Evolutionary conservation across 2,113 vertebrate genomes (phyloP).

Genomic region (Dicaeum eximium): DNA sequence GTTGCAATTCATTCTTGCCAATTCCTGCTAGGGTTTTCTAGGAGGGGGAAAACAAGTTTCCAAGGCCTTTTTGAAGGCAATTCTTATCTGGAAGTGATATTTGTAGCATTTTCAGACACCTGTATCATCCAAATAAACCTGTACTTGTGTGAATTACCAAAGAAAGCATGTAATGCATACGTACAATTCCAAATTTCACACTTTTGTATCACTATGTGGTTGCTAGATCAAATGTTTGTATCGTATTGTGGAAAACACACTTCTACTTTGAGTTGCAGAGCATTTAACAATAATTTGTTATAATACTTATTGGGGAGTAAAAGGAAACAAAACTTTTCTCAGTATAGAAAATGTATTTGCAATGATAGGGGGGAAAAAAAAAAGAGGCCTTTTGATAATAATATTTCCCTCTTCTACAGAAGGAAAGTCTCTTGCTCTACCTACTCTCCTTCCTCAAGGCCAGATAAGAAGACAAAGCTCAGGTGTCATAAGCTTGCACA

Average conservation of each 20-base stretch:
- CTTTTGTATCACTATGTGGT: neutral
- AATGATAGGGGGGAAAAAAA: accelerated
- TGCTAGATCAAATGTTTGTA: neutral
- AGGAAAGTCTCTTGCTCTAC: neutral
- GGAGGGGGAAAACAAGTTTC: neutral
- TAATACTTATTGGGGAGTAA: neutral
- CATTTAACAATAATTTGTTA: neutral
- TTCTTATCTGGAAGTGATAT: neutral
- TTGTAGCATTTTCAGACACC: neutral
- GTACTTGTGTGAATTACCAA: neutral
- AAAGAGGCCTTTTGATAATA: neutral
- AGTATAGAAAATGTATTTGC: neutral
- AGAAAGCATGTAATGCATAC: accelerated
- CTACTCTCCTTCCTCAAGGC: neutral
- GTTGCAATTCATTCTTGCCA: neutral
- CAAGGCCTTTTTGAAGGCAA: neutral
- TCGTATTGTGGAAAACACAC: neutral
- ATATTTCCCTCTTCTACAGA: neutral
- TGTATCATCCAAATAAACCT: neutral
- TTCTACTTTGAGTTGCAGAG: neutral
- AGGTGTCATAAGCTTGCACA: neutral
- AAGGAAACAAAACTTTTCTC: neutral
- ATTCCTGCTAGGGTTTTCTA: neutral
- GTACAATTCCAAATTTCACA: neutral
- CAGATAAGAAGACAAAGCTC: neutral